phyloP scores from a whole-genome alignment of 37 sponge, comb jelly and placozoan species.

The Haliclona indistincta region DNA sequence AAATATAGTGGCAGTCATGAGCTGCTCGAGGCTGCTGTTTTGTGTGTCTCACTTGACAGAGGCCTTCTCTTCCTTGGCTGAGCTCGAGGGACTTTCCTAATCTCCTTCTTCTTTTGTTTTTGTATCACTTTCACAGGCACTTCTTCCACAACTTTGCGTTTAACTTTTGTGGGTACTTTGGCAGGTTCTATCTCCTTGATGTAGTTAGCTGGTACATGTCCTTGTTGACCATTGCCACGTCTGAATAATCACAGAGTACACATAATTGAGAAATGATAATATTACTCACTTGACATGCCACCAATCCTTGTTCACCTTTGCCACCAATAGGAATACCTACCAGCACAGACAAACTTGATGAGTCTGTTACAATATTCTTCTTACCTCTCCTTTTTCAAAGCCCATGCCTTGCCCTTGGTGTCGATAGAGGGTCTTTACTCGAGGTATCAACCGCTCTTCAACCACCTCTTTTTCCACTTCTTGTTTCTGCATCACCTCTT shows the following conservation, averaged over 20 bases:
- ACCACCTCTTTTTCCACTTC: conserved; percentile 80
- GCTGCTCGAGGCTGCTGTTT: too few species aligned
- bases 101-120: conserved; percentile 53
- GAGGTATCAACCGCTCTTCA: conserved; percentile 67
- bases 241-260: conserved; percentile 8
- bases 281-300: conserved; percentile 81
- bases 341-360: neutral
- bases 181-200: conserved; percentile 80
- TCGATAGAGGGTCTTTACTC: conserved; percentile 70
- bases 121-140: conserved; percentile 63
- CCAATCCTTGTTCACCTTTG: conserved; percentile 90
- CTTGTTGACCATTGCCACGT: conserved; percentile 83
- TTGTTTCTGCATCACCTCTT: conserved; percentile 62
- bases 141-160: conserved; percentile 65
- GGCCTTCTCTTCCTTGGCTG: neutral
- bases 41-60: neutral
- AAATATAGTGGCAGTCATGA: neutral
- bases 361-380: too few species aligned
- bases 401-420: conserved; percentile 90
- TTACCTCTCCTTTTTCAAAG: conserved; percentile 85
- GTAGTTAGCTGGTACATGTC: conserved; percentile 92
- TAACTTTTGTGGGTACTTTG: conserved; percentile 41
- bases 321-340: conserved; percentile 68
- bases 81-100: conserved; percentile 12
- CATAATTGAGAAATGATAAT: neutral